Percentiles rank a stretch among this genome's conserved stretches.
Conservation (phyloP, 2,113 vertebrate genomes). For the Lipophrys pholis region DNA sequence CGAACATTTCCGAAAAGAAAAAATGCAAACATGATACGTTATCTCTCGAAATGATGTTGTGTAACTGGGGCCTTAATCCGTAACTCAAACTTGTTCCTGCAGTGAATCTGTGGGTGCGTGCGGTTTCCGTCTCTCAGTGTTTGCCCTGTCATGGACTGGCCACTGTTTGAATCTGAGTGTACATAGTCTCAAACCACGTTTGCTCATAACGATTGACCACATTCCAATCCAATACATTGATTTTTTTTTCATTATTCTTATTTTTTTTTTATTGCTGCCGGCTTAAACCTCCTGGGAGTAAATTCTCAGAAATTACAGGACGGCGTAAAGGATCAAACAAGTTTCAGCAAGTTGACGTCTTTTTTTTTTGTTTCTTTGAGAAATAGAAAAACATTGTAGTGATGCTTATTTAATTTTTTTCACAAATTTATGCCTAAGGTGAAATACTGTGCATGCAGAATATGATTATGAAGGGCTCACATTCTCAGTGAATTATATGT, state of each 20-base stretch:
- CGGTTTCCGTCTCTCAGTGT: no score
- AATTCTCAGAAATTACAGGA: neutral
- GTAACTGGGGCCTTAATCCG: no score
- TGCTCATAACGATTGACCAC: slow-evolving; percentile 1
- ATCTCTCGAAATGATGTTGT: no score
- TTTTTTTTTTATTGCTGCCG: neutral
- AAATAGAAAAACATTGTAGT: slow-evolving; percentile 4
- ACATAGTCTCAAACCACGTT: slow-evolving; percentile 9
- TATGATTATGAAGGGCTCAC: slow-evolving; percentile 21
- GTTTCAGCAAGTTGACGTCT: neutral
- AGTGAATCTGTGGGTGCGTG: no score
- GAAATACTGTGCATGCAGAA: slow-evolving; percentile 17
- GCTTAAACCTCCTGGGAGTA: neutral
- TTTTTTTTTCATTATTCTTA: no score
- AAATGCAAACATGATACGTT: no score
- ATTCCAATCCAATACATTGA: slow-evolving; percentile 12
- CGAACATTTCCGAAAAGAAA: no score
- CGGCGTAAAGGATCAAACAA: neutral
- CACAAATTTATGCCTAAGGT: neutral
- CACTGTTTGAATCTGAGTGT: no score
- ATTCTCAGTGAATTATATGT: slow-evolving; percentile 3
- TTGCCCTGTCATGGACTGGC: no score
- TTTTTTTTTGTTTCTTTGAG: neutral
- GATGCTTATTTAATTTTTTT: slow-evolving; percentile 4
- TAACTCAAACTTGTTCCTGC: no score